These are phyloP conservation scores for Amblyornis subalaris DNA, from an alignment of 2,113 vertebrate species.

Conservation along the genomic window DNA sequence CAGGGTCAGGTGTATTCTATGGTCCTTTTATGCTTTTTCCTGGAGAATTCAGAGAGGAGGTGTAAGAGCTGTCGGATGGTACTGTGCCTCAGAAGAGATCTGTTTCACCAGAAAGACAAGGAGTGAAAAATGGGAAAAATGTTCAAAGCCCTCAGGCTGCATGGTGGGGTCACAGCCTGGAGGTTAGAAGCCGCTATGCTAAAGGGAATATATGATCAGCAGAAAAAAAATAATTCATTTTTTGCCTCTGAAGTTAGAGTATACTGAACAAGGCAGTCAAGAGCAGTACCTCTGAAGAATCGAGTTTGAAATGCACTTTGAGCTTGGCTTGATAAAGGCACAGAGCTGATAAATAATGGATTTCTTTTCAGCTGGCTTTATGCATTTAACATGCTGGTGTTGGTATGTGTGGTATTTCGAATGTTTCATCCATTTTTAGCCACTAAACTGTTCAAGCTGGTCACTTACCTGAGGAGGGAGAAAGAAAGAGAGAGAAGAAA, in stretches of 20 bases:
- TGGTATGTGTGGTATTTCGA: neutral
- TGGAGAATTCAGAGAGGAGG: neutral
- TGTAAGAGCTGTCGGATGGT: neutral
- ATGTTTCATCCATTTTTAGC: constrained; percentile 41
- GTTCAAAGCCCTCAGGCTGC: constrained; percentile 26
- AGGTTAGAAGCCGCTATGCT: neutral
- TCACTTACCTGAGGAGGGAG: constrained; percentile 8
- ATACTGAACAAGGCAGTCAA: constrained; percentile 10
- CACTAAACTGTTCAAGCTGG: constrained; percentile 26
- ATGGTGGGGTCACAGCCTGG: neutral
- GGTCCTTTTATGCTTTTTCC: neutral
- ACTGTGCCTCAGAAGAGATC: neutral
- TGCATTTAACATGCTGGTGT: constrained; percentile 39
- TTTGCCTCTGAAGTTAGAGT: constrained; percentile 15
- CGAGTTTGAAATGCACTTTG: constrained; percentile 38
- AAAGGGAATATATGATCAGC: constrained; percentile 46
- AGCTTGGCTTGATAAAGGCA: constrained; percentile 36
- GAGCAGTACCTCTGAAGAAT: constrained; percentile 29
- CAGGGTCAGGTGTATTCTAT: neutral
- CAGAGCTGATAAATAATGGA: constrained; percentile 62
- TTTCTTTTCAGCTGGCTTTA: constrained; percentile 46
- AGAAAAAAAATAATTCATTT: constrained; percentile 10
- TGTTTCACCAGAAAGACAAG: neutral
- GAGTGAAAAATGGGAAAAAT: neutral
- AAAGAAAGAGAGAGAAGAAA: neutral